Base-by-base conservation (phyloP, 2,113 vertebrate genomes). In the Zapus hudsonius region DNA sequence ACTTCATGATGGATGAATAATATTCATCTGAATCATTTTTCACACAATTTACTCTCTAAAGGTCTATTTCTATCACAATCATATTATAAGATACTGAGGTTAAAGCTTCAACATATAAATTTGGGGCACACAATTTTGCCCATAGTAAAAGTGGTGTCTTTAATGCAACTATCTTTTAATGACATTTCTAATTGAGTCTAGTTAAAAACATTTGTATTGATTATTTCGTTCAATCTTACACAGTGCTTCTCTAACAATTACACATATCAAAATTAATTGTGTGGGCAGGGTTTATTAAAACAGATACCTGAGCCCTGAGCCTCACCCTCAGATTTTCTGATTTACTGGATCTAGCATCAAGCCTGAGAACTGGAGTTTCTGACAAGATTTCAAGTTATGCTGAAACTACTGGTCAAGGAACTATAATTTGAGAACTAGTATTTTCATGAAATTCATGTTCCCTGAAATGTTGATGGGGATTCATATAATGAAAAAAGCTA, bases 121-220 rank as follows among this genome's bases (percentile, higher is more conserved):
- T 83, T 64, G 5, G n/a, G 63, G 42, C 25, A 76, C 23, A 59
- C 6, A 61, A 20, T 57, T 83, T 31, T 70, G 31, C 19, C 64
- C 69, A 42, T 76, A 89, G 57, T 17, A 90, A 66, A 20, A 64
- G 47, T 7, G 84, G 33, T 11, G 67, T 25, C 3, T 89, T 78
- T 78, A 76, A 66, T 27, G 40, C 72, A 64, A 33, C 12, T 52
- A 52, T 15, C 52, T 52, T 52, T 52, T 15, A 52, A 52, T 52
- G 52, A 13, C 12, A 52, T 52, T 52, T 52, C 52, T 52, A 52
- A 52, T 13, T 89, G 12, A 75, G 19, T 88, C n/a, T 64, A 31
- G 38, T 66, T 84, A 82, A 87, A n/a, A 93, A 84, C 40, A 88
- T 80, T 59, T 84, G 79, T 78, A 67, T 36, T 75, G 29, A 69